A percentile compares a stretch with the other conserved stretches of the same genome.
Evolutionary conservation across 2,797 vertebrate genomes (phyloP).

Genomic region (Silurus lanzhouensis): DNA sequence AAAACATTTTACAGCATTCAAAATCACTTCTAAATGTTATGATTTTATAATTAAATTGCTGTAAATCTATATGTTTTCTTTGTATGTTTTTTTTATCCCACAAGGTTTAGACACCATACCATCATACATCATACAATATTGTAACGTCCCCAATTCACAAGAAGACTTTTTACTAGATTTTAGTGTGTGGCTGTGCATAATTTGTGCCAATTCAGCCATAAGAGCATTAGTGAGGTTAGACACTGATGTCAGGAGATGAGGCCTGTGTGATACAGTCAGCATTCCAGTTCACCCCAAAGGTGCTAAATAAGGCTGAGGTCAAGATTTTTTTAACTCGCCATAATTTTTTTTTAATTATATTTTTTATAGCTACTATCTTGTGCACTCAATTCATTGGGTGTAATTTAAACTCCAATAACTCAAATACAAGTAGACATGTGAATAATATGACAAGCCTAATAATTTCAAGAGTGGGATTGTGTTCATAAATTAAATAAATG

Average conservation of each 20-base stretch:
- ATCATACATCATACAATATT: too few species aligned
- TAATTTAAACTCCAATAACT: background rate
- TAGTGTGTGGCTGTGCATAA: background rate
- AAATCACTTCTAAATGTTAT: background rate
- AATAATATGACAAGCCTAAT: constrained; percentile 3
- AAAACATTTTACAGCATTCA: background rate
- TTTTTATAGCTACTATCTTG: background rate
- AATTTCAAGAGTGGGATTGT: background rate
- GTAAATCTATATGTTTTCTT: too few species aligned
- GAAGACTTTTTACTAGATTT: too few species aligned
- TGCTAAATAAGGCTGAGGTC: background rate
- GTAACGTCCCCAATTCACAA: too few species aligned
- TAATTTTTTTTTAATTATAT: background rate
- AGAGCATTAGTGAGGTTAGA: background rate
- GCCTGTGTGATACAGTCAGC: background rate
- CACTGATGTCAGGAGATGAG: background rate
- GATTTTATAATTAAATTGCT: too few species aligned
- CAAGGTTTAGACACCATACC: too few species aligned
- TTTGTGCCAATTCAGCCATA: background rate
- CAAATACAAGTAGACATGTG: background rate
- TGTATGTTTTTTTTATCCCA: too few species aligned
- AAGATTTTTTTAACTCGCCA: background rate
- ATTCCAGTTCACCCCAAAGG: background rate
- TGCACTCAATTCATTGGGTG: background rate
- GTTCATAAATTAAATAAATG: background rate